Evolutionary conservation across 2,797 vertebrate species (phyloP), one percentile per base, ranked within the genome.

Genomic region (Lepidocolaptes lacrymiger): DNA sequence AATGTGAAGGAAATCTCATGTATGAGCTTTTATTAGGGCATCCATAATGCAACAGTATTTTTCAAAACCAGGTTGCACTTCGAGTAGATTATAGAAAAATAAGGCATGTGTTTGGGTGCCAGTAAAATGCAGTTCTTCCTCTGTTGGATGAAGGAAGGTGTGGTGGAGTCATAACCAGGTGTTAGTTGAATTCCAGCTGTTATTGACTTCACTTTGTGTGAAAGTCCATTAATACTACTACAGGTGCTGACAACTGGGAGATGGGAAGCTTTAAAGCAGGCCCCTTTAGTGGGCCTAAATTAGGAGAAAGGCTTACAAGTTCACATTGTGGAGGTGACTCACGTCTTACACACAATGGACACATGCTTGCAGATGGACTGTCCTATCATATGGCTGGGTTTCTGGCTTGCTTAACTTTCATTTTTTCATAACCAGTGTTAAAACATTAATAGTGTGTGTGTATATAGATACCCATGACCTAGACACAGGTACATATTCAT

Each of bases 61-160:
- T 46, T 28, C 6, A 20, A 54, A 77, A 77, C 1, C 0, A 0
- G 6, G 3, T 3, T 63, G 37, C 41, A 5, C 63, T 87, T 89
- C 79, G 9, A 37, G 3, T 73, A 48, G 43, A 28, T 24, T 2
- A 9, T 32, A 24, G 2, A 5, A 27, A 27, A 85, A 19, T n/a
- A 23, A 48, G 48, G 22, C 12, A 30, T 10, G 14, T 78, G 39
- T 89, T 87, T 11, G 23, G n/a, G 28, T 85, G 41, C 17, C 21
- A 44, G 61, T 54, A 85, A 80, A 83, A 67, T 10, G 36, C 18
- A 74, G 18, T 73, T 79, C 26, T 51, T 81, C 5, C 7, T 69
- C 52, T 71, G 16, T 24, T 85, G 41, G 61, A 21, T 2, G 21
- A 66, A 85, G 49, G 19, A 39, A 14, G 11, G 52, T 68, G 58